Evolutionary conservation across 2,797 vertebrate species (phyloP), one percentile per base, ranked within the genome.

Genomic region (Macropodus opercularis): DNA sequence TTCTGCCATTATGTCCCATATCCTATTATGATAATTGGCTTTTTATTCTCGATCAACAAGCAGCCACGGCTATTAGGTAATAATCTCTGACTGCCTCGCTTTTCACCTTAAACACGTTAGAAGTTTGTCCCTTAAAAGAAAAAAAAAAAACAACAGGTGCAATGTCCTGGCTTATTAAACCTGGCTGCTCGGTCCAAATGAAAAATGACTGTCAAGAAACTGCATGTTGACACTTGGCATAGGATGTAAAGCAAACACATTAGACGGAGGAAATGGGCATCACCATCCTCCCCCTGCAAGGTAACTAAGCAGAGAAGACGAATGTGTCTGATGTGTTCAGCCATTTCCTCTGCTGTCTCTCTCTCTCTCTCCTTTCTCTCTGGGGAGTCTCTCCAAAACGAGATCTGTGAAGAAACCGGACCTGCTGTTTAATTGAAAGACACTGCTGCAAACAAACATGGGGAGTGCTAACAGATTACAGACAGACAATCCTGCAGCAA

Each of bases 21-120:
- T 90, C 87, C 85, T 87, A 89, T 90, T 92, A 92, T 79, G 86
- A 83, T 91, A 91, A 91, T 90, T 88, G 87, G 60, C 79, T 84
- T 86, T 88, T 89, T 87, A 83, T 88, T 90, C 83, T 77, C 69
- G 89, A 92, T 89, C 87, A 91, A 90, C 86, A 89, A 82, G 63
- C 83, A 89, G 75, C 70, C 78, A 83, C 80, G 75, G 82, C 80
- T 87, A 85, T 91, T 91, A 87, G 86, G 69, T 79, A 82, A 87
- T 90, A 89, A 92, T 91, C 86, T 84, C 69, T 54, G 69, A 90
- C 77, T 80, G 79, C 60, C 72, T 63, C 78, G 87, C 79, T 76
- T 83, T 90, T 84, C 79, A 87, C 85, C 87, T 86, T 53, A 67
- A 83, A 74, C 61, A 47, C 73, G 53, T 61, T 49, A 36, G 35